phyloP scores from a whole-genome alignment of 2,113 vertebrate species.

The Fregata magnificens region DNA sequence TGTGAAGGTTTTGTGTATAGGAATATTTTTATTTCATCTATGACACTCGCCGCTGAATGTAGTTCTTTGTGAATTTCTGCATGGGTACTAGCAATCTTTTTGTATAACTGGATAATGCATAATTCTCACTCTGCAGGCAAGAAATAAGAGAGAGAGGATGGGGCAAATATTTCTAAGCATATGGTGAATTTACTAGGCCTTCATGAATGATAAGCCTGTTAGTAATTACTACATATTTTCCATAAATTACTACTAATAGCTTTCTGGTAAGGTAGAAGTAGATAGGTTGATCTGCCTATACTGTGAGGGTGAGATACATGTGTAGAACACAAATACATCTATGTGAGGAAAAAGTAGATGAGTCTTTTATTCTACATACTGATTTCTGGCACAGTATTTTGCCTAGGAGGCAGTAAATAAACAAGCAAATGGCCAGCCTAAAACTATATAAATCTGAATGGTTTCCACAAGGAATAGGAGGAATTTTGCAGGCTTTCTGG shows the following conservation, averaged over 20 bases:
- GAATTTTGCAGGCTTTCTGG: neutral
- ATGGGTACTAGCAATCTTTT: neutral
- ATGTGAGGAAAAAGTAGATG: neutral
- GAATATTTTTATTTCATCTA: neutral
- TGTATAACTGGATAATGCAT: neutral
- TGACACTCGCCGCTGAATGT: neutral
- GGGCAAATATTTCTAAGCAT: neutral
- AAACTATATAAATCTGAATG: neutral
- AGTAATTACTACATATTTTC: no score
- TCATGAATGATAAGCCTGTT: neutral
- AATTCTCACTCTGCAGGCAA: constrained; percentile 12
- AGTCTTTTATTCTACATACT: neutral
- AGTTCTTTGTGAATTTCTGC: constrained; percentile 6
- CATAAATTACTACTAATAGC: neutral
- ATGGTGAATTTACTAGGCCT: neutral
- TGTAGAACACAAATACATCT: neutral
- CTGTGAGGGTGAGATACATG: neutral
- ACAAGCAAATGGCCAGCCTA: neutral
- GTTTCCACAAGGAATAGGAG: neutral
- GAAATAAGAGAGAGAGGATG: neutral
- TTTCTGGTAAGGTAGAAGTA: neutral
- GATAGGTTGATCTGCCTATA: neutral
- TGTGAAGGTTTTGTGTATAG: neutral
- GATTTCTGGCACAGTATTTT: neutral
- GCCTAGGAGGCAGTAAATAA: neutral